Evolutionary conservation across 2,113 vertebrate species (phyloP), one percentile per base, ranked within the genome.

Genomic region (Hirundichthys speculiger): DNA sequence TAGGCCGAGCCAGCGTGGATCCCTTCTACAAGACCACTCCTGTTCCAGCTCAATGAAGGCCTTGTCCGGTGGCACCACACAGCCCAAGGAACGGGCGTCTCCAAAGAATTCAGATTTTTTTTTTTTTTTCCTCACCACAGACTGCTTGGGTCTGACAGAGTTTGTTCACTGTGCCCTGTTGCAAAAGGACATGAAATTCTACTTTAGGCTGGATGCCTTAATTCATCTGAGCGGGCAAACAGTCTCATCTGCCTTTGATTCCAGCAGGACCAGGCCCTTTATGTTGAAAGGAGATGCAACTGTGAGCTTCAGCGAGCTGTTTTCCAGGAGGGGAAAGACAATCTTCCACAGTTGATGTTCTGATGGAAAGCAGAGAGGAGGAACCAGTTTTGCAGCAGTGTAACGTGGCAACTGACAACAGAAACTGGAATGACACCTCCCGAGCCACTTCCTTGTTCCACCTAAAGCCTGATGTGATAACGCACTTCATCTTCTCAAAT

Each of bases 31-130:
- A 90, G 86, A 91, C 80, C 87, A 85, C 81, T 88, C 86, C 91
- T 92, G 90, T 93, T 92, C 87, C 82, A 84, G 81, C 86, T 93
- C 89, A 93, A 93, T 90, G 91, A 88, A 87, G 75, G 90, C 88
- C 92, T 92, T 93, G 92, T 92, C 83, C 73, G 55, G 75, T 73
- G 78, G 82, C 80, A 83, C 86, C 87, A 75, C 86, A 79, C 88
- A 87, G 79, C 86, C 84, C 81, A 85, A 89, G 84, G 88, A 92
- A 90, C 89, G 90, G 83, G 82, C 76, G 83, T 86, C 88, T 90
- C 87, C 85, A 86, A 88, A 92, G 87, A 90, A 88, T 86, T 83
- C 85, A 64, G 82, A 72, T 47, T 83, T 85, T 85, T 90, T 88
- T 80, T 53, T 54, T 52, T 57, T 54, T 10, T 27, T 25, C 58